Evolutionary conservation across 53 echinoderm and acorn worm genomes (phyloP), one percentile per base, ranked within the genome.

Genomic region (Mesocentrotus franciscanus): DNA sequence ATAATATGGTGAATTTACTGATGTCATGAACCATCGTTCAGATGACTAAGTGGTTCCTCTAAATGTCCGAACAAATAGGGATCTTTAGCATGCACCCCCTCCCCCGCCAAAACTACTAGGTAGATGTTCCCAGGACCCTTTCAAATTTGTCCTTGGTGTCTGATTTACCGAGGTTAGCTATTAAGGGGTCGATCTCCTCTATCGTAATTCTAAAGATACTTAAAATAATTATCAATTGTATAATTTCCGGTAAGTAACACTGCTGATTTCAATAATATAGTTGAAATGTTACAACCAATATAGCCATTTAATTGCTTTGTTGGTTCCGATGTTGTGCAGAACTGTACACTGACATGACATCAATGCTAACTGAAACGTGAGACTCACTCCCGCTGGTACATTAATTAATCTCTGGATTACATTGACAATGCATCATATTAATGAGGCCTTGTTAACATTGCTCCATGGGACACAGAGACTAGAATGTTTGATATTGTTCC

Each of bases 41-140:
- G 58, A 87, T 26, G 2, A 2, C 27, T 12, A 56, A 85, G 87
- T 27, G 57, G 87, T 42, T 64, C 87, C 58, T 27, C 58, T 24
- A n/a, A 58, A 57, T 87, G 87, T 87, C 87, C 22, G 87, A n/a
- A n/a, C 58, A 29, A 87, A 87, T 87, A 24, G 87, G n/a, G 58
- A 87, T 87, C 87, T 87, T 87, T 27, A 87, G 59, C 10, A 58
- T 58, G 27, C n/a, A 58, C 87, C 12, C n/a, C 2, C 8, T 14
- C 26, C 26, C n/a, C n/a, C 58, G 58, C 59, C 57, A 39, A 81
- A 81, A 76, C 72, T 26, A 72, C 72, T 27, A 10, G 72, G n/a
- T 29, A 10, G 7, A 17, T n/a, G 17, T 72, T 72, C 72, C 29
- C 26, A 72, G 30, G 18, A 62, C 62, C 62, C 14, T 62, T 62